Conservation (phyloP, 2,888 invertebrate genomes). For the Nysson spinosus region DNA sequence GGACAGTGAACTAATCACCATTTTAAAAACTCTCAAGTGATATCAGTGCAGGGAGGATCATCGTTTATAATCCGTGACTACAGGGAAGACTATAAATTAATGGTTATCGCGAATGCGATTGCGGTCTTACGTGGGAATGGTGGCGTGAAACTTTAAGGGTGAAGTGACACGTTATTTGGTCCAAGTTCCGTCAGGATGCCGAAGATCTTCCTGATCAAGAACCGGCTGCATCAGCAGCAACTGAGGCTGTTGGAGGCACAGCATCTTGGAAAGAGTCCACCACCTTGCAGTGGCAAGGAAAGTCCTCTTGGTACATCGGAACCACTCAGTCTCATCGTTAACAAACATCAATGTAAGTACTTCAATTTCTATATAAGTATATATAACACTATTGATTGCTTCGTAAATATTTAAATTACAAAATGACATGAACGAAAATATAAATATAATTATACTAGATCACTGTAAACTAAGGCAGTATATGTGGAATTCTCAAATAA, state of each 20-base stretch:
- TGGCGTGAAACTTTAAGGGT: constrained; percentile 46
- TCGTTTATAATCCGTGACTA: too few relatives aligned
- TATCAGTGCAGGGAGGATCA: too few relatives aligned
- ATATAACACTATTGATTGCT: too few relatives aligned
- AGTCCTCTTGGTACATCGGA: constrained; percentile 75
- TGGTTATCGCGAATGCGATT: constrained; percentile 23
- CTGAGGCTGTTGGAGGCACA: constrained; percentile 89
- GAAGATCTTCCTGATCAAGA: constrained; percentile 95
- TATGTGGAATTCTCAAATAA: too few relatives aligned
- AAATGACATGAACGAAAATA: too few relatives aligned
- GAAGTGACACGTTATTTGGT: constrained; percentile 42
- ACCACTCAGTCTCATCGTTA: constrained; percentile 79
- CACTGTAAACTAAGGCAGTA: too few relatives aligned
- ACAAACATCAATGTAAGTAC: constrained; percentile 77
- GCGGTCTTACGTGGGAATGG: constrained; percentile 44
- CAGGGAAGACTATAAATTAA: too few relatives aligned
- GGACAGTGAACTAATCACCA: too few relatives aligned
- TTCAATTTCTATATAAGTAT: not conserved
- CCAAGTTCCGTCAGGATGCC: constrained; percentile 82
- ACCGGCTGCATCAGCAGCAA: constrained; percentile 94
- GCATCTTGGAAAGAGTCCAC: constrained; percentile 80
- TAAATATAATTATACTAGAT: too few relatives aligned
- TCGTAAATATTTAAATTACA: too few relatives aligned
- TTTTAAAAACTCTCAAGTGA: too few relatives aligned
- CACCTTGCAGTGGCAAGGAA: constrained; percentile 72